Base-by-base conservation (phyloP, 1,140 invertebrate species). In the Stenopsyche tienmushanensis region DNA sequence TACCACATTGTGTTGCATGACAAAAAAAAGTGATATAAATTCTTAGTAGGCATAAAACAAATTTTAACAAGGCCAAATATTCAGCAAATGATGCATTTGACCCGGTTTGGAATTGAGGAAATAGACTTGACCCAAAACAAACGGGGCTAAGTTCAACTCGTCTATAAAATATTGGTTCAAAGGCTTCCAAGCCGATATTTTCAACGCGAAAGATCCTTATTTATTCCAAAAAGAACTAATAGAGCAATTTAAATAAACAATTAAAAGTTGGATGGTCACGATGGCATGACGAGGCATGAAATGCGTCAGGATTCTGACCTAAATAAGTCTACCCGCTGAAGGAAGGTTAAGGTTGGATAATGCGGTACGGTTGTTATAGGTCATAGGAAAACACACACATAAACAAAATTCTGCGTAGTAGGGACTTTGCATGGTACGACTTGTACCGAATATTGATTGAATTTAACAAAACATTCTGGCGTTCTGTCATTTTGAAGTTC, bases 361-460 rank as follows among this genome's bases (percentile, higher is more conserved):
- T 54, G 47, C 41, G 21, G 17, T 25, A 63, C 21, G 39, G 59
- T n/a, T 21, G 24, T 66, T 64, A 41, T 42, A 70, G 68, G 68
- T 66, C 65, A 60, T 23, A 50, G 45, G 3, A 9, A n/a, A 29
- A 54, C 7, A 54, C 2, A 50, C 15, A 3, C 23, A 8, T 7
- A 50, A 21, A 15, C n/a, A n/a, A 2, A 17, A 53, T n/a, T 3
- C 24, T 26, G 17, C 23, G 54, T 2, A 50, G 23, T 34, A 25
- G 23, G 5, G 23, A 18, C 26, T 60, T 47, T 47, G 60, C 62
- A 57, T 70, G 64, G 68, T 50, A 66, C 67, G 2, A 34, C 54
- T 59, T 41, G 68, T 62, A 70, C 68, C 23, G 55, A 64, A 54
- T 70, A 70, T 70, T 70, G 68, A 70, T 70, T 66, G 50, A 58